These are phyloP conservation scores for Yoshiicerus persimilis DNA, from an alignment of 1,140 invertebrate genomes.

Conservation along the genomic window DNA sequence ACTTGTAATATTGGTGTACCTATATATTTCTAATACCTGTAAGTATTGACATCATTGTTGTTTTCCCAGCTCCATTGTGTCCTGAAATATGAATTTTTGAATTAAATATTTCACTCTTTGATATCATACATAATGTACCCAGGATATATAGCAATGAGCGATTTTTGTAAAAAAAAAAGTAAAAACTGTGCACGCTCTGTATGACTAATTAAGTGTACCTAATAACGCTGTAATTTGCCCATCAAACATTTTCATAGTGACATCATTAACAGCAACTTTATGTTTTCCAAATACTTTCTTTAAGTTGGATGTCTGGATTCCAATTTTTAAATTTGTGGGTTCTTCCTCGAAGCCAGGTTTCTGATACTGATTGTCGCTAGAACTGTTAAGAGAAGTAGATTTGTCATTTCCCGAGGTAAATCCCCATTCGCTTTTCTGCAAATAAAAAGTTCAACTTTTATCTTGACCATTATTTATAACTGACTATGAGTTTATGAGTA, in stretches of 20 bases:
- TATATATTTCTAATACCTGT: conserved; percentile 62
- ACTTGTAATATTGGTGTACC: not conserved
- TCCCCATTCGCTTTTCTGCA: conserved; percentile 17
- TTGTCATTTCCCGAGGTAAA: not conserved
- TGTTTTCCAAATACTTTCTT: conserved; percentile 30
- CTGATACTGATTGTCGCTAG: too few species aligned
- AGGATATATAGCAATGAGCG: too few species aligned
- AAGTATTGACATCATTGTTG: conserved; percentile 78
- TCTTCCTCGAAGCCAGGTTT: conserved; percentile 38
- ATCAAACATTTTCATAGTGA: conserved; percentile 60
- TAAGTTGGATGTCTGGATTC: conserved; percentile 25
- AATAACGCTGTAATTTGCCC: conserved; percentile 62
- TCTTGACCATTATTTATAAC: not conserved
- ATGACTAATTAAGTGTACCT: conserved; percentile 56
- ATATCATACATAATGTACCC: too few species aligned
- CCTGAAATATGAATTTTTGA: not conserved
- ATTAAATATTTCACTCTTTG: conserved; percentile 39
- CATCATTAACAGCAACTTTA: conserved; percentile 59
- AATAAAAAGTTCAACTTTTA: not conserved
- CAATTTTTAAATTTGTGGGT: not conserved
- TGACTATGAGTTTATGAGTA: not conserved
- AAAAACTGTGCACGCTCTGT: too few species aligned
- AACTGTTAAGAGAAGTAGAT: not conserved
- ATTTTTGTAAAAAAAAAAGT: too few species aligned
- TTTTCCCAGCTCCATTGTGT: conserved; percentile 64